A percentile compares a stretch with the other conserved stretches of the same genome.
Evolutionary conservation across 1,140 invertebrate species (phyloP).

Genomic region (Palaemon carinicauda): DNA sequence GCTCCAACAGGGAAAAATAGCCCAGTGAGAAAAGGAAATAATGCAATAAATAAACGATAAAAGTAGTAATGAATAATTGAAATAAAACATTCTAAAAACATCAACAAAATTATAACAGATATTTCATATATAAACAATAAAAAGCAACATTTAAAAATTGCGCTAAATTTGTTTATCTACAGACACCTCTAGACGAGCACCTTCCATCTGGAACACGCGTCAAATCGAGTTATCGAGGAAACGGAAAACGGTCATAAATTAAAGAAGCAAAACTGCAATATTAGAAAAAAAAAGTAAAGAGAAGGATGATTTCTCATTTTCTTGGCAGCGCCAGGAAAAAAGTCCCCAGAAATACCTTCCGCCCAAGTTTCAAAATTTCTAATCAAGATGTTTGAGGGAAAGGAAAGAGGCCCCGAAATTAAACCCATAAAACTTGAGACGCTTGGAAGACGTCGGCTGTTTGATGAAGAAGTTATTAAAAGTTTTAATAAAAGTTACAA

Average conservation of each 20-base stretch:
- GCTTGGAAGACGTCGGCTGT: conserved; percentile 41
- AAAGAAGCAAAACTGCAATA: no score
- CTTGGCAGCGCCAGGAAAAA: not conserved
- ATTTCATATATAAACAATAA: no score
- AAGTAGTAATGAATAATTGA: no score
- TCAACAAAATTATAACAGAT: no score
- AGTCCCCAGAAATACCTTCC: conserved; percentile 35
- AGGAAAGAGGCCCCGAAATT: conserved; percentile 38
- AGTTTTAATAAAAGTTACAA: conserved; percentile 57
- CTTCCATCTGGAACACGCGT: no score
- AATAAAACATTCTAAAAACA: no score
- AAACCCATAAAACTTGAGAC: conserved; percentile 54
- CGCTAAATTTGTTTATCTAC: no score
- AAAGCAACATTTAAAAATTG: no score
- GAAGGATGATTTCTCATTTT: not conserved
- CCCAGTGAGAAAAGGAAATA: no score
- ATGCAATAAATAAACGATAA: no score
- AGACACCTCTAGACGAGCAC: not conserved
- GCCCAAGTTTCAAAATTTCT: conserved; percentile 44
- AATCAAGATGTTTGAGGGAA: conserved; percentile 51
- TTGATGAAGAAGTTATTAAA: conserved; percentile 56
- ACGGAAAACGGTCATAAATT: no score
- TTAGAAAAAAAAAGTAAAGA: not conserved
- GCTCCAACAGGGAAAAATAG: no score
- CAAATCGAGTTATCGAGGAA: not conserved